phyloP scores from a whole-genome alignment of 2,113 vertebrate genomes.

The Nyctibius bracteatus region DNA sequence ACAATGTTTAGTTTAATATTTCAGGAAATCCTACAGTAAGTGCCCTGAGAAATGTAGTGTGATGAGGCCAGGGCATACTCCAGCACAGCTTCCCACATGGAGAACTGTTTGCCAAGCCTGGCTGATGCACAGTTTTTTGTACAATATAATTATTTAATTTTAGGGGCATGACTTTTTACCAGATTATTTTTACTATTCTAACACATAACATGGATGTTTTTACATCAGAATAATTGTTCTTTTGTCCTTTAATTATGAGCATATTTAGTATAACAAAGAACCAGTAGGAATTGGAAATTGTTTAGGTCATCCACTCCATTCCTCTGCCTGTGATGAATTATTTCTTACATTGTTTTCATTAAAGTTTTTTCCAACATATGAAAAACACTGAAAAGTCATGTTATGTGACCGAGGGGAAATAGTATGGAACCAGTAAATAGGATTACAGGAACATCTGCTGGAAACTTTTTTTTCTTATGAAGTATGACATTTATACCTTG shows the following conservation, averaged over 20 bases:
- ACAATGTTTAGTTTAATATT: not conserved
- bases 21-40: not conserved
- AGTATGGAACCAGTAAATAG: not conserved
- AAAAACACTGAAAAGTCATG: not conserved
- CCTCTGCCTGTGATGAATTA: not conserved
- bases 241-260: not conserved
- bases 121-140: not conserved
- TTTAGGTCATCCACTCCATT: not conserved
- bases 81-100: not conserved
- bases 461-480: not conserved
- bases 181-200: not conserved
- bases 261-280: not conserved
- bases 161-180: not conserved
- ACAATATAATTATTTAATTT: not conserved
- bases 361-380: not conserved
- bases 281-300: not conserved
- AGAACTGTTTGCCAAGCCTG: constrained; percentile 8
- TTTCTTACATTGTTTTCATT: not conserved
- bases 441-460: constrained; percentile 25
- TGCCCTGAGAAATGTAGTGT: not conserved
- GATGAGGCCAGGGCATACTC: not conserved
- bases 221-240: not conserved
- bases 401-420: not conserved
- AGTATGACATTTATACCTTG: constrained; percentile 6
- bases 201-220: not conserved